Evolutionary conservation across 2,888 invertebrate genomes (phyloP).

Genomic region (Marronus borbonicus): DNA sequence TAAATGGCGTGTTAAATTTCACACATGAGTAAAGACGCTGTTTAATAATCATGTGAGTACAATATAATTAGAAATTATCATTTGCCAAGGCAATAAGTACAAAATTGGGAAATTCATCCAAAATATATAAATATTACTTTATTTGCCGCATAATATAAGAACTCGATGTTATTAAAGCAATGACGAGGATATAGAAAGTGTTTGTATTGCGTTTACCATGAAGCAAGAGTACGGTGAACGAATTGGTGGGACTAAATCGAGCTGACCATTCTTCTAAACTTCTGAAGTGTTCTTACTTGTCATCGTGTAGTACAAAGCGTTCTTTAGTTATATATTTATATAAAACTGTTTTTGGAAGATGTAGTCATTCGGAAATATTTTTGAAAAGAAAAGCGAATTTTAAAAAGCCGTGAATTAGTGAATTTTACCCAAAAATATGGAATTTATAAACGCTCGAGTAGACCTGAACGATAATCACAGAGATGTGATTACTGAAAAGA

Average conservation of each 20-base stretch:
- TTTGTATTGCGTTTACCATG: slow-evolving; percentile 10
- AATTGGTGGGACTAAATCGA: slow-evolving; percentile 26
- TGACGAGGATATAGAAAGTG: slow-evolving; percentile 36
- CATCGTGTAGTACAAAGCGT: slow-evolving; percentile 2
- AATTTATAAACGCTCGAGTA: background rate
- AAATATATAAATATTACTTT: no score
- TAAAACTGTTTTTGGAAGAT: slow-evolving; percentile 17
- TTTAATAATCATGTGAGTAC: no score
- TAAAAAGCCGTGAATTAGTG: background rate
- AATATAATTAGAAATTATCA: no score
- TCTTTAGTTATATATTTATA: background rate
- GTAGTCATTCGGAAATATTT: background rate
- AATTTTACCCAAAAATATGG: slow-evolving; percentile 17
- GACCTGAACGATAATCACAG: slow-evolving; percentile 14
- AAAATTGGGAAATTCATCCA: no score
- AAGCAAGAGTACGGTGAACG: slow-evolving; percentile 6
- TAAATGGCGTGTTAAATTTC: no score
- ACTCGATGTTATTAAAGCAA: background rate
- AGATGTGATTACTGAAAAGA: slow-evolving; percentile 55
- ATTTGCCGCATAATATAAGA: no score
- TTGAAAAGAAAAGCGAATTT: slow-evolving; percentile 1
- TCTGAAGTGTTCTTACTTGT: background rate
- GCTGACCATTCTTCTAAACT: slow-evolving; percentile 23
- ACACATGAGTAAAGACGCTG: no score
- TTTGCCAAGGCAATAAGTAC: no score